Base-by-base conservation (phyloP, 2,888 invertebrate species). In the Loripinus fragilis region DNA sequence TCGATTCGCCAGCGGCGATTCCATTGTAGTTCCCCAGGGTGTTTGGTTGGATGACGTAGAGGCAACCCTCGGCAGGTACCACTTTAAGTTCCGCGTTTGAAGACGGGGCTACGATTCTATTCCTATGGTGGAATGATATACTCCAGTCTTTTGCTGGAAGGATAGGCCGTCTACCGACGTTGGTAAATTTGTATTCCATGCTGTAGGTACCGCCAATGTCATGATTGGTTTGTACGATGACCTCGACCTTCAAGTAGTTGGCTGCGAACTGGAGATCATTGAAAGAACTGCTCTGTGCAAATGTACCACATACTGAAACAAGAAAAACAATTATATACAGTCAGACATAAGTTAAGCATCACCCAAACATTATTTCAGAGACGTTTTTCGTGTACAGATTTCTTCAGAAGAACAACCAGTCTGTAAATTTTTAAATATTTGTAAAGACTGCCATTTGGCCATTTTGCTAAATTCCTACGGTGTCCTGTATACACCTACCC, bases 151-250 rank as follows among this genome's bases (percentile, higher is more conserved):
- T 15, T 17, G 65, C 55, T 8, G 60, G 3, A 0, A 83, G 66
- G 15, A 83, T 74, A 72, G 15, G 50, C 28, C 1, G 5, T 2
- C 15, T 65, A 0, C 70, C 75, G 10, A 10, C 38, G 66, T 85
- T 86, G 10, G 45, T 67, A 2, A 82, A 30, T n/a, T 67, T 42
- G 38, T 79, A 33, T 2, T 48, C 60, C 10, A 80, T 76, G 0
- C 71, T 42, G 48, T 78, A 80, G 1, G 30, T 64, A 0, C 75
- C 48, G 7, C 69, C 70, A 5, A 80, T 68, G 45, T 69, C 68
- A 2, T 85, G 82, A 60, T 84, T 85, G 5, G 85, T 83, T 8
- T 70, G 45, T 0, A 86, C 81, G 8, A 50, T 60, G 67, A 85
- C 78, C 33, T 48, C 60, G 10, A 88, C 67, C 12, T 80, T 33